Evolutionary conservation across 2,797 vertebrate species (phyloP).

Genomic region (Mionectes olivaceus): DNA sequence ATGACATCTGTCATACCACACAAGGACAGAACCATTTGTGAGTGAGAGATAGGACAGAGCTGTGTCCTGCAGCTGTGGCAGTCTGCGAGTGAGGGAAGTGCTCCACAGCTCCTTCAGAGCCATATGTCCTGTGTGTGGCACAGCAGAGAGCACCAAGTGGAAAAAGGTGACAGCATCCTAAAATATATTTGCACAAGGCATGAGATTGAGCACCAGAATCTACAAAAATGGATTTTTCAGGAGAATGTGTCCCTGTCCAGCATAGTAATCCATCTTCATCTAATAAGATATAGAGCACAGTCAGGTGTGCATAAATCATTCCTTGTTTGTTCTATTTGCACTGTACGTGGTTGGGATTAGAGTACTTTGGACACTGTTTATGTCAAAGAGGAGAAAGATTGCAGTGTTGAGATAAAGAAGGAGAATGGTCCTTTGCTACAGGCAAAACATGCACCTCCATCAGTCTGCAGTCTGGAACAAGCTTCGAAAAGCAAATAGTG

Average conservation of each 20-base stretch:
- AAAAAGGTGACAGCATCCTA: background rate
- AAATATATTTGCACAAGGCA: background rate
- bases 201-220: background rate
- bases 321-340: conserved; percentile 33
- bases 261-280: conserved; percentile 34
- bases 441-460: background rate
- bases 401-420: conserved; percentile 9
- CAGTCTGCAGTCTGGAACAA: background rate
- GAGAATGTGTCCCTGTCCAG: background rate
- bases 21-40: background rate
- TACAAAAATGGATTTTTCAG: conserved; percentile 39
- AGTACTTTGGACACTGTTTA: conserved; percentile 10
- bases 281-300: background rate
- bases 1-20: background rate
- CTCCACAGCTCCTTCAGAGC: background rate
- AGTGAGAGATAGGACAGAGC: background rate
- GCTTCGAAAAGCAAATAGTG: background rate
- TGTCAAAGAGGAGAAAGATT: conserved; percentile 26
- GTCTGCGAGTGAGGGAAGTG: background rate
- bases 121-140: background rate
- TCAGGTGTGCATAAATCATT: conserved; percentile 33
- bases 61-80: background rate
- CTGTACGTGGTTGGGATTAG: background rate
- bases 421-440: background rate
- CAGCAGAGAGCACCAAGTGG: background rate